phyloP scores from a whole-genome alignment of 2,888 invertebrate genomes.

The Pseudococcus jackbeardsleyi region DNA sequence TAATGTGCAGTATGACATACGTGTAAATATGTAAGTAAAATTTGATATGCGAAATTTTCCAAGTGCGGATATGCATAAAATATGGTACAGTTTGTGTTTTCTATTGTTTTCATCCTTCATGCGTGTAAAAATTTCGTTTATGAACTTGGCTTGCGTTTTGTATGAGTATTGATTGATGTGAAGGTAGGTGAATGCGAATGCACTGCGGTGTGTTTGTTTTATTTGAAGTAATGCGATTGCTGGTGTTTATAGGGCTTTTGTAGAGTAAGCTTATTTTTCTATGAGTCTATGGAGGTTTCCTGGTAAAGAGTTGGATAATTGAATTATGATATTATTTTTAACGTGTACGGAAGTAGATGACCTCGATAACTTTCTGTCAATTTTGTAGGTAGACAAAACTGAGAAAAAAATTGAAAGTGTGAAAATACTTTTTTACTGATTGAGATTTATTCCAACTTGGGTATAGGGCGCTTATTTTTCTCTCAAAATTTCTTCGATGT shows the following conservation, averaged over 20 bases:
- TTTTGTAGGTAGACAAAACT: too few species aligned
- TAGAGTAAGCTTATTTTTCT: too few species aligned
- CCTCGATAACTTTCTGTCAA: too few species aligned
- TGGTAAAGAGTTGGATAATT: too few species aligned
- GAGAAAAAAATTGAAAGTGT: too few species aligned
- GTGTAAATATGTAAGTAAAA: background rate
- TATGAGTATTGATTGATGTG: background rate
- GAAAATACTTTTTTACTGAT: too few species aligned
- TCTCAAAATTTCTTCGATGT: too few species aligned
- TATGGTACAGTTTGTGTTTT: background rate
- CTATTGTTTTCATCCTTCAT: background rate
- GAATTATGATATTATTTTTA: too few species aligned
- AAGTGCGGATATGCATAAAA: background rate
- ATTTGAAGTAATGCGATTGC: background rate
- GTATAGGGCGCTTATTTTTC: too few species aligned
- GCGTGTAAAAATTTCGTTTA: background rate
- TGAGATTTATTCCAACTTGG: too few species aligned
- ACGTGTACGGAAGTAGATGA: too few species aligned
- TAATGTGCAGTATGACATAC: background rate
- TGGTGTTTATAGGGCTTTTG: background rate
- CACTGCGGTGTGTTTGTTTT: background rate
- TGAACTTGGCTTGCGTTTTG: background rate
- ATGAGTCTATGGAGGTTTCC: too few species aligned
- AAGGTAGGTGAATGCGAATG: background rate
- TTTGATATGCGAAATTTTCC: slow-evolving; percentile 7